Evolutionary conservation across 2,888 invertebrate genomes (phyloP).

Genomic region (Dinocampus coccinellae): DNA sequence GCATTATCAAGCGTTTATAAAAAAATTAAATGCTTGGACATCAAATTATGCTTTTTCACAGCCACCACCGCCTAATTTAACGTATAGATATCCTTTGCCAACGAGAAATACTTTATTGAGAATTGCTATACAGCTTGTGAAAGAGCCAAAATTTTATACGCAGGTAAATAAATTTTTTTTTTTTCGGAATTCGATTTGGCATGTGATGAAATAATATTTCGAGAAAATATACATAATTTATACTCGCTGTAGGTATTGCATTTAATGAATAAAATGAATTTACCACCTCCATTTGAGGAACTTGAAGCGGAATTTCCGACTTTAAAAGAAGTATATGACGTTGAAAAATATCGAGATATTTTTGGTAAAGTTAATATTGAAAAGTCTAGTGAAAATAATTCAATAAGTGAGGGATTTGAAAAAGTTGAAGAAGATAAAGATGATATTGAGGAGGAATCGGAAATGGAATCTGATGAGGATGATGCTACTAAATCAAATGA

Average conservation of each 20-base stretch:
- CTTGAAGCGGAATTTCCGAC: constrained; percentile 67
- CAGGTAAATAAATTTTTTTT: constrained; percentile 51
- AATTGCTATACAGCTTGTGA: constrained; percentile 81
- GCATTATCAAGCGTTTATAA: constrained; percentile 69
- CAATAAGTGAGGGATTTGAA: constrained; percentile 23
- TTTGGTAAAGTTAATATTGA: constrained; percentile 51
- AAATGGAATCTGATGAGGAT: constrained; percentile 77
- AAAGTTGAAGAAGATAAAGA: constrained; percentile 34
- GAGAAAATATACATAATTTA: not conserved
- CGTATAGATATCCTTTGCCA: constrained; percentile 86
- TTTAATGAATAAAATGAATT: constrained; percentile 95
- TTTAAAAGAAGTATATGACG: constrained; percentile 60
- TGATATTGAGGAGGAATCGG: constrained; percentile 72
- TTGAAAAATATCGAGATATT: constrained; percentile 61
- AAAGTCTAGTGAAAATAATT: constrained; percentile 41
- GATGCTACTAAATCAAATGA: constrained; percentile 60
- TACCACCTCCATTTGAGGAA: constrained; percentile 84
- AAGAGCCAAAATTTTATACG: constrained; percentile 85
- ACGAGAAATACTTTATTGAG: constrained; percentile 80
- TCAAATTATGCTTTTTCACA: constrained; percentile 77
- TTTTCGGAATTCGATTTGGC: not conserved
- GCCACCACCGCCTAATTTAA: constrained; percentile 81
- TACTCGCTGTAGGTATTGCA: constrained; percentile 78
- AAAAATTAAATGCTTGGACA: constrained; percentile 75
- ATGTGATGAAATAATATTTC: not conserved